Conservation (phyloP, 2,797 vertebrate genomes). For the Pseudomugil tenellus region DNA sequence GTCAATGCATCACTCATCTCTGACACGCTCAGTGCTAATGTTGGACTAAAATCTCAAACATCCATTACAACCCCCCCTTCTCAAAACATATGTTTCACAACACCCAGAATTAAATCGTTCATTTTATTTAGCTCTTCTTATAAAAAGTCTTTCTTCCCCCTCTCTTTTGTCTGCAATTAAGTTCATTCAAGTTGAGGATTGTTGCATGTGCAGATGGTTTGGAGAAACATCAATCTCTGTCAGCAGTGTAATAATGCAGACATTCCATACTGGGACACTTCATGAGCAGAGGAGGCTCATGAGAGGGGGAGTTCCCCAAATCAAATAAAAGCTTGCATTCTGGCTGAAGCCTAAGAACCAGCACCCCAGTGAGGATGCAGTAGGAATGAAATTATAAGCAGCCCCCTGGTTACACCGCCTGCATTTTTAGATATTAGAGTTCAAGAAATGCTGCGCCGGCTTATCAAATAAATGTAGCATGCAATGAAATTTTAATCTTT, state of each 20-base stretch:
- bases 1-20: constrained; percentile 46
- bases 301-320: constrained; percentile 74
- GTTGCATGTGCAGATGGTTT: constrained; percentile 78
- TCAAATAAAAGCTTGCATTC: constrained; percentile 81
- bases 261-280: constrained; percentile 79
- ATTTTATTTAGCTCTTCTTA: constrained; percentile 28
- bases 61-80: constrained; percentile 24
- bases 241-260: constrained; percentile 80
- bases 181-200: constrained; percentile 60
- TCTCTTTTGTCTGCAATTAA: constrained; percentile 58
- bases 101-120: constrained; percentile 30
- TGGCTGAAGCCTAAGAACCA: constrained; percentile 73
- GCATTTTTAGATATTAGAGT: constrained; percentile 78
- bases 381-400: constrained; percentile 81
- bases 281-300: constrained; percentile 70
- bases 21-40: constrained; percentile 10
- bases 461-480: constrained; percentile 68
- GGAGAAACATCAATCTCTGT: constrained; percentile 78
- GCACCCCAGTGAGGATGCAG: constrained; percentile 80
- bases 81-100: constrained; percentile 44
- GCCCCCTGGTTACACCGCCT: constrained; percentile 73
- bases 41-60: constrained; percentile 41
- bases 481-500: constrained; percentile 55
- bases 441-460: constrained; percentile 63
- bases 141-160: constrained; percentile 4